Evolutionary conservation across 2,113 vertebrate genomes (phyloP).

Genomic region (Ceyx cyanopectus): DNA sequence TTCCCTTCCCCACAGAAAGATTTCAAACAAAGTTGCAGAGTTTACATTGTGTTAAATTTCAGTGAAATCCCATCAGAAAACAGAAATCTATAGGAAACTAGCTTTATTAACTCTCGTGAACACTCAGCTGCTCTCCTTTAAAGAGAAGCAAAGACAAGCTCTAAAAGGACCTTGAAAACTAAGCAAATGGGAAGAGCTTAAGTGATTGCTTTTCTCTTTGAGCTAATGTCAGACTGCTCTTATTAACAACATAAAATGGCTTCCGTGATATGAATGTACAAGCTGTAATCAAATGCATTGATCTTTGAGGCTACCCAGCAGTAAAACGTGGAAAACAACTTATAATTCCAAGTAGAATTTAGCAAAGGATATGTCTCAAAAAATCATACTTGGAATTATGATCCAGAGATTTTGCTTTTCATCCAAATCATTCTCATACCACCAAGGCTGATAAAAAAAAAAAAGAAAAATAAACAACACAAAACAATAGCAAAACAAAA

Average conservation of each 20-base stretch:
- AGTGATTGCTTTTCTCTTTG: constrained; percentile 61
- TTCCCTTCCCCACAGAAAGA: not conserved
- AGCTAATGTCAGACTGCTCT: constrained; percentile 55
- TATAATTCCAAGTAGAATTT: constrained; percentile 1
- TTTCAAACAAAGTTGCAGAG: not conserved
- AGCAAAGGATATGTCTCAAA: not conserved
- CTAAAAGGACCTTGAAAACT: constrained; percentile 31
- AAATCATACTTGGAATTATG: not conserved
- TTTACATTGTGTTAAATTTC: not conserved
- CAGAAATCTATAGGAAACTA: not conserved
- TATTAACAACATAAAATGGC: constrained; percentile 51
- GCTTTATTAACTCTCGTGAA: not conserved
- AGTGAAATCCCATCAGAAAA: not conserved
- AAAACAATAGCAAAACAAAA: no score
- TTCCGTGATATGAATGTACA: constrained; percentile 53
- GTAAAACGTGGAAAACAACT: constrained; percentile 31
- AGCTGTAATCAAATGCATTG: constrained; percentile 45
- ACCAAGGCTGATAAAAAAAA: not conserved
- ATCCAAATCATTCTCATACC: not conserved
- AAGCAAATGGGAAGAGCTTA: constrained; percentile 59
- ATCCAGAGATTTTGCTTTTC: not conserved
- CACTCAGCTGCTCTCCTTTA: not conserved
- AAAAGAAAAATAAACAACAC: not conserved
- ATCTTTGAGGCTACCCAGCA: not conserved
- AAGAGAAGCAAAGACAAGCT: not conserved